Evolutionary conservation across 2,888 invertebrate species (phyloP).

Genomic region (Sarcophaga rosellei): DNA sequence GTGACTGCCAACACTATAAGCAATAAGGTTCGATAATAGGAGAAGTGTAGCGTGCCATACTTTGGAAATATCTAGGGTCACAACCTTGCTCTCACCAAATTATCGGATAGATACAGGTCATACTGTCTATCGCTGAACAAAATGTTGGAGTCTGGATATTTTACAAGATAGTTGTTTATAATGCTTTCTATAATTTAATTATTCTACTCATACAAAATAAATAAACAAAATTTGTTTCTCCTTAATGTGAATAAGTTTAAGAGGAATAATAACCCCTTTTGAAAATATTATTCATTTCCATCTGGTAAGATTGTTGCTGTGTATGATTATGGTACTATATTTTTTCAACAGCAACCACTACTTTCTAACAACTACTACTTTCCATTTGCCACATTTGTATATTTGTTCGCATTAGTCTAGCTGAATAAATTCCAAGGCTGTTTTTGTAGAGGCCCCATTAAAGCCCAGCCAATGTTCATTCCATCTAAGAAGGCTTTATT

Average conservation of each 20-base stretch:
- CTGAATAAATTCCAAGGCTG: too few relatives aligned
- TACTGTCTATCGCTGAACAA: neutral
- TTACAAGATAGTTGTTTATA: too few relatives aligned
- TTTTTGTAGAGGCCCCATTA: too few relatives aligned
- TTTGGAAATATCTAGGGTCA: neutral
- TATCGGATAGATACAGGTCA: neutral
- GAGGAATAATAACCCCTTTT: conserved; percentile 1
- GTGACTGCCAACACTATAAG: neutral
- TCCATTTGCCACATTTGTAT: neutral
- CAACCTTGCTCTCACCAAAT: too few relatives aligned
- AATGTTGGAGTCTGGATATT: neutral
- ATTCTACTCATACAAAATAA: neutral
- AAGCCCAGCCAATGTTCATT: too few relatives aligned
- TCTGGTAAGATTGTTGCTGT: conserved; percentile 6
- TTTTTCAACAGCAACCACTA: neutral
- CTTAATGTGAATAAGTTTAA: neutral
- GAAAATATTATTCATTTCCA: conserved; percentile 3
- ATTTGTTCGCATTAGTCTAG: neutral
- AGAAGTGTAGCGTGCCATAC: neutral
- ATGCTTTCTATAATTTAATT: too few relatives aligned
- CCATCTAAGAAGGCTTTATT: too few relatives aligned
- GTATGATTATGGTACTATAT: neutral
- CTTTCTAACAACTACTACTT: neutral
- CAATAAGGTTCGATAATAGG: neutral
- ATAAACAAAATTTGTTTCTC: neutral